Evolutionary conservation across 2,113 vertebrate species (phyloP), one percentile per base, ranked within the genome.

Genomic region (Plotosus lineatus): DNA sequence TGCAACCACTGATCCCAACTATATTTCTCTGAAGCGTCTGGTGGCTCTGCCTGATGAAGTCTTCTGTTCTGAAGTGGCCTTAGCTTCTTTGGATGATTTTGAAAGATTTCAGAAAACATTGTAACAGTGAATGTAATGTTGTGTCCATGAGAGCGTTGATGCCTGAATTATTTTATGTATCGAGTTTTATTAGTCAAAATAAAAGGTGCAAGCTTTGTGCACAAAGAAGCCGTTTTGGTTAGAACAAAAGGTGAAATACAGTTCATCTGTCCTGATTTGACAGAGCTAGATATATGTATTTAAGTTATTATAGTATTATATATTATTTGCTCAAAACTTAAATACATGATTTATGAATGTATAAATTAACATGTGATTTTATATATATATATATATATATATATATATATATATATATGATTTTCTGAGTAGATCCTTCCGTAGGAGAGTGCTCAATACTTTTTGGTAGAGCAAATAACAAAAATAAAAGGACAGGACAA

Each of bases 31-130:
- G 89, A 94, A 97, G 46, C 94, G 92, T 79, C 66, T 99, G 28
- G 94, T 93, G 6, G 92, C 91, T 42, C 21, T 95, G 80, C 94
- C 97, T 0, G 91, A 98, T 90, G 91, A 94, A 28, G 55, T 44
- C 23, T 99, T 99, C 87, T 98, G 97, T 86, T 85, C 91, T 38
- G 92, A 96, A 31, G 56, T 98, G 86, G 97, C 97, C 55, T 92
- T 91, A 82, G 91, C 94, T 19, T 93, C 95, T 55, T 15, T 94
- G 83, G 83, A 93, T 65, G 97, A 99, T 90, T 99, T 97, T 75
- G 89, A 94, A 84, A 90, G 91, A 50, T 99, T 99, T 89, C 95
- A 95, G 90, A 99, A 99, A 92, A 98, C 94, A 0, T 85, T 98
- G 88, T 99, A 92, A 90, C 86, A 87, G 63, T 55, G n/a, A 69